Evolutionary conservation across 2,113 vertebrate genomes (phyloP).

Genomic region (Xyliphius kryptos): DNA sequence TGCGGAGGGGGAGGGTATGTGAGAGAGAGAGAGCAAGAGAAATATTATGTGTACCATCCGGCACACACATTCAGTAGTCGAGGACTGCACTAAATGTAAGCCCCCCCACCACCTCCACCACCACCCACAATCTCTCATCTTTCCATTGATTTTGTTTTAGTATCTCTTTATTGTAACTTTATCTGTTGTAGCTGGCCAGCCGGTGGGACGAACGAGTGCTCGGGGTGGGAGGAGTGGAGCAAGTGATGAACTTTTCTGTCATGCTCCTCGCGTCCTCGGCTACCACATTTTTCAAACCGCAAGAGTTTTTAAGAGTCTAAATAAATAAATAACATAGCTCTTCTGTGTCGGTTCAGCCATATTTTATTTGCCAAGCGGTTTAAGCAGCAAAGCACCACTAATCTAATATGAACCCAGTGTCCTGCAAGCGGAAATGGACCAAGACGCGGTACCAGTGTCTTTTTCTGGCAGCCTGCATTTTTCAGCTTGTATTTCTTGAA

Average conservation of each 20-base stretch:
- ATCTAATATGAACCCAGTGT: constrained; percentile 54
- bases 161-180: constrained; percentile 81
- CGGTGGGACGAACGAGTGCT: constrained; percentile 51
- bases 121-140: constrained; percentile 12
- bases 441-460: constrained; percentile 8
- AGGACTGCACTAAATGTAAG: constrained; percentile 3
- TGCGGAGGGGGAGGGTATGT: too few relatives aligned
- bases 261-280: constrained; percentile 48
- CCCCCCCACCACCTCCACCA: too few relatives aligned
- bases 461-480: too few relatives aligned
- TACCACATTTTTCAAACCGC: constrained; percentile 52
- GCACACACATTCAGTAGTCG: constrained; percentile 13
- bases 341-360: constrained; percentile 39
- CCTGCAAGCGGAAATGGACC: constrained; percentile 32
- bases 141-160: constrained; percentile 91
- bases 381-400: constrained; percentile 46
- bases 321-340: constrained; percentile 48
- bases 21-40: too few relatives aligned
- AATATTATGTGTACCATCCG: neutral
- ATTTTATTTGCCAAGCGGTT: constrained; percentile 47
- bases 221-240: constrained; percentile 46
- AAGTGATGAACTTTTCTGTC: constrained; percentile 70
- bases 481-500: too few relatives aligned
- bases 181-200: constrained; percentile 59
- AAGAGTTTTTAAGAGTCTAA: constrained; percentile 44